phyloP scores from a whole-genome alignment of 1,140 invertebrate genomes.

The Pseudomyrmex gracilis region DNA sequence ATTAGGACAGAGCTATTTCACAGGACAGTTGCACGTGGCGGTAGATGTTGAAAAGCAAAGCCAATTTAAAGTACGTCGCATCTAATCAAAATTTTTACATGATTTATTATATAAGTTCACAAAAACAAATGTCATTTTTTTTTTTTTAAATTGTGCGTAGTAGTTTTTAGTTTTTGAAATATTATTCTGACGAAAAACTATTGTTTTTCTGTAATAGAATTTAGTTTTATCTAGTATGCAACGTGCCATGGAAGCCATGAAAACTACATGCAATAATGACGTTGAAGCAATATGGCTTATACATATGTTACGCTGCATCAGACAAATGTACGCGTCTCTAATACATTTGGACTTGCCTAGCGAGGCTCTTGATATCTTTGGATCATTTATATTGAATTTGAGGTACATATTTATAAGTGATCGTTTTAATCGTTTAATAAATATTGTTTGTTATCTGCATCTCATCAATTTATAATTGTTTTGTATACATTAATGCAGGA shows the following conservation, averaged over 20 bases:
- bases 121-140: too few species aligned
- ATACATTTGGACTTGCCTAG: conserved; percentile 92
- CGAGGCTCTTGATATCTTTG: conserved; percentile 93
- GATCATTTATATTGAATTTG: conserved; percentile 94
- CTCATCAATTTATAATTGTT: conserved; percentile 23
- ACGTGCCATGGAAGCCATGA: conserved; percentile 81
- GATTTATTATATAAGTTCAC: not conserved
- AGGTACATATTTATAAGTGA: conserved; percentile 79
- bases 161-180: not conserved
- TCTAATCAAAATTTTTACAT: conserved; percentile 11
- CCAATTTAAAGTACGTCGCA: conserved; percentile 88
- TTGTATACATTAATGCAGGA: conserved; percentile 83
- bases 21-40: conserved; percentile 91
- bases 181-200: not conserved
- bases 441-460: not conserved
- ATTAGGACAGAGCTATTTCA: conserved; percentile 95
- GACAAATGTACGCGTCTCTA: conserved; percentile 89
- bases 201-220: conserved; percentile 74
- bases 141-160: too few species aligned
- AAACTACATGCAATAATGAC: conserved; percentile 84
- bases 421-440: not conserved
- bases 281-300: conserved; percentile 91
- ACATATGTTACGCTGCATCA: conserved; percentile 91
- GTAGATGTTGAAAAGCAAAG: conserved; percentile 89
- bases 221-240: conserved; percentile 82